A percentile compares a stretch with the other conserved stretches of the same genome.
phyloP scores from a whole-genome alignment of 2,797 vertebrate species.

The Sarcoramphus papa region DNA sequence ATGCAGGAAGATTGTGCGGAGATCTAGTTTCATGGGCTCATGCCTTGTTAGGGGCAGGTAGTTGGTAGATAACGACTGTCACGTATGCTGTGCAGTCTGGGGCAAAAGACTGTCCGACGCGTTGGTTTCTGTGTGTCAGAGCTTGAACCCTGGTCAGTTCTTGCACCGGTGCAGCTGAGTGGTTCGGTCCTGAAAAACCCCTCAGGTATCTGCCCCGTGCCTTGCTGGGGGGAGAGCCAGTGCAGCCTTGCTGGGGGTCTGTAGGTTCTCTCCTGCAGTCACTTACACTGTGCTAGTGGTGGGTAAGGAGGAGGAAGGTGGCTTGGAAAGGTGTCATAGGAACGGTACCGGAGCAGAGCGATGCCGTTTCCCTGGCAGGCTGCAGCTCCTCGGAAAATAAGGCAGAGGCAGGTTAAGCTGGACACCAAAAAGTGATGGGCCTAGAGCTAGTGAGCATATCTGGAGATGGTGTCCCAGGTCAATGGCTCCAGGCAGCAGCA shows the following conservation, averaged over 20 bases:
- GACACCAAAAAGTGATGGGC: rapidly evolving
- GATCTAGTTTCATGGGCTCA: rapidly evolving
- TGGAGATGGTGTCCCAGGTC: not conserved
- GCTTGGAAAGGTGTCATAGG: not conserved
- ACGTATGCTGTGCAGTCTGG: rapidly evolving
- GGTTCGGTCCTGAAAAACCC: rapidly evolving
- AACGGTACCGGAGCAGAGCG: rapidly evolving
- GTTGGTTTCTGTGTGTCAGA: not conserved
- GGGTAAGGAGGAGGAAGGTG: not conserved
- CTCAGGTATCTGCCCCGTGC: not conserved
- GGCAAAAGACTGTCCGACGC: rapidly evolving
- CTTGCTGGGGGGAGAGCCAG: not conserved
- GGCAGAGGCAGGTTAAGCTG: not conserved
- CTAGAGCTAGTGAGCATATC: rapidly evolving
- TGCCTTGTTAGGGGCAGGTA: not conserved
- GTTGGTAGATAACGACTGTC: rapidly evolving
- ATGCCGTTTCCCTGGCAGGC: not conserved
- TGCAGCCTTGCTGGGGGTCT: no score
- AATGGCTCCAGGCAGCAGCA: not conserved
- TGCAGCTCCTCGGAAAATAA: not conserved
- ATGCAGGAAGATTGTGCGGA: rapidly evolving
- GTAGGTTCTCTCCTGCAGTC: not conserved
- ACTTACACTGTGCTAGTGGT: rapidly evolving
- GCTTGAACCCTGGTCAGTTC: not conserved
- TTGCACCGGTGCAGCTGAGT: not conserved